Conservation (phyloP, 2,113 vertebrate genomes). For the Pampusana beccarii region DNA sequence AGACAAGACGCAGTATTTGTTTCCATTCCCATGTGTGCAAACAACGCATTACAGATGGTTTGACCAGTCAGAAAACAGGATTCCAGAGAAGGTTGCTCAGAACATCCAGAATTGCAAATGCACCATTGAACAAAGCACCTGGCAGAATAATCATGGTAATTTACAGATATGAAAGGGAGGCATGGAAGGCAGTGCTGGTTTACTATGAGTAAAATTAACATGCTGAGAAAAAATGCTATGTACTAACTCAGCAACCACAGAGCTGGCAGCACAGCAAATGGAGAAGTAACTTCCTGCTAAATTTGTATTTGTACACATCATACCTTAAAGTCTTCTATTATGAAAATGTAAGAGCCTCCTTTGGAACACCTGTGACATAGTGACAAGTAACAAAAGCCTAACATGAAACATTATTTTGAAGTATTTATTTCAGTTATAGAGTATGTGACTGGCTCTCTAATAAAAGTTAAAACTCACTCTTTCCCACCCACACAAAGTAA, state of each 20-base stretch:
- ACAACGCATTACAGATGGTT: not conserved
- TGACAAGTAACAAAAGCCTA: conserved; percentile 68
- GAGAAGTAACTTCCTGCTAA: not conserved
- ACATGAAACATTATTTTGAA: conserved; percentile 73
- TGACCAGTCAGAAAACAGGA: not conserved
- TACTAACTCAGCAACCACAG: not conserved
- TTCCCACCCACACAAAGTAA: conserved; percentile 84
- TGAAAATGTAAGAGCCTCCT: conserved; percentile 2
- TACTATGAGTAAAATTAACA: not conserved
- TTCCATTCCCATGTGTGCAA: not conserved
- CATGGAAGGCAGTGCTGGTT: not conserved
- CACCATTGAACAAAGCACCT: not conserved
- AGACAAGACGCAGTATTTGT: not conserved
- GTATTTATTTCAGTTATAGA: conserved; percentile 80
- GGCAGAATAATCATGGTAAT: not conserved
- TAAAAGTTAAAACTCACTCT: conserved; percentile 84
- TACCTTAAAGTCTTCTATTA: not conserved
- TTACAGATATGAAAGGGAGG: not conserved
- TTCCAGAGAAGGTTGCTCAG: not conserved
- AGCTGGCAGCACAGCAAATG: not conserved
- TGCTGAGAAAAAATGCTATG: not conserved
- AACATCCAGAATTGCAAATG: not conserved
- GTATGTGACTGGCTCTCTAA: conserved; percentile 83
- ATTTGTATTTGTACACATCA: not conserved
- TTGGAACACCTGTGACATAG: not conserved